Base-by-base conservation (phyloP, 2,888 invertebrate genomes). In the Leptura quadrifasciata region DNA sequence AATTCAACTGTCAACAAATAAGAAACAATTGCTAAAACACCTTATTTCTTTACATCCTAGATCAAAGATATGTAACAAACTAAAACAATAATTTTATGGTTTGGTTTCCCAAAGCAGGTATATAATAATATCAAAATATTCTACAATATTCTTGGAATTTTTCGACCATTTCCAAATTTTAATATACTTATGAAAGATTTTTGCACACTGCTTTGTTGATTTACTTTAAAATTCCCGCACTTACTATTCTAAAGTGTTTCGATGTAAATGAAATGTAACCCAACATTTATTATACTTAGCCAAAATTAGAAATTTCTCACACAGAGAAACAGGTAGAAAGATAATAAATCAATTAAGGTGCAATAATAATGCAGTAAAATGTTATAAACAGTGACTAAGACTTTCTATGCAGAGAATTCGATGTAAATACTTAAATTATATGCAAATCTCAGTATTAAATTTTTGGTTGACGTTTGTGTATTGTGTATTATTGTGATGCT, bases 1-100 rank as follows among this genome's bases (percentile, higher is more conserved):
- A 84, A 80, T 81, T 81, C 84, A 83, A 84, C 82, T 83, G 84
- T 84, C 84, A 84, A 76, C 76, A 73, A 73, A 70, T 70, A 69
- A 70, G 60, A 60, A 70, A 70, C 69, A 69, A 57, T 69, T 69
- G 55, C 31, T 27, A 27, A 24, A 55, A 17, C 21, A 39, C 24
- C 17, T n/a, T 1, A 52, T 12, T 65, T 15, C 10, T 47, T 18
- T 20, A 2, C 63, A 3, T 47, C 47, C 65, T 65, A 24, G 65
- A 55, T 31, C 31, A 17, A 57, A 57, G 12, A 20, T n/a, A n/a
- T n/a, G 20, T 20, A 18, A 18, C 12, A 57, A 57, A 31, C 27
- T 31, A n/a, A n/a, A n/a, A n/a, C n/a, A n/a, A n/a, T n/a, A 2
- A 31, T 31, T 31, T 31, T 31, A 31, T 8, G 27, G 27, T 31